Conservation (phyloP, 2,113 vertebrate genomes). For the Corvus cornix region DNA sequence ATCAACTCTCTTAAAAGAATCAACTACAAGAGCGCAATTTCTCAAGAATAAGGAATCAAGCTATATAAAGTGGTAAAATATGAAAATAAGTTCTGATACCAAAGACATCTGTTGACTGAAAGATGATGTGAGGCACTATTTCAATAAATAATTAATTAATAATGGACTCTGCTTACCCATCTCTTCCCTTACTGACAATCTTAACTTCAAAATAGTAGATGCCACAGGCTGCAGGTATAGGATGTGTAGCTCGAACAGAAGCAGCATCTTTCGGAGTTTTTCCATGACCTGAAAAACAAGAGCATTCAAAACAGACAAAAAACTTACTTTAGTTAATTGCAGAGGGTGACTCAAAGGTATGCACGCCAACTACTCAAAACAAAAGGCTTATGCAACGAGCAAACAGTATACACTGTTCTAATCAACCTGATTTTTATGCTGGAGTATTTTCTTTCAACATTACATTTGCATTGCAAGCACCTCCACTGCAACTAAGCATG, state of each 20-base stretch:
- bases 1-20: not conserved
- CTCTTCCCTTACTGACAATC: conserved; percentile 99
- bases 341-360: not conserved
- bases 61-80: not conserved
- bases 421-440: not conserved
- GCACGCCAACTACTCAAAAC: not conserved
- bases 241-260: conserved; percentile 95
- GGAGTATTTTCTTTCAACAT: not conserved
- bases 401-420: not conserved
- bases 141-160: not conserved
- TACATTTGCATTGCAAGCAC: not conserved
- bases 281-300: conserved; percentile 86
- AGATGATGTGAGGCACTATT: not conserved
- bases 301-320: conserved; percentile 16
- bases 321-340: not conserved
- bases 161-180: conserved; percentile 85
- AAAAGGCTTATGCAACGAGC: not conserved
- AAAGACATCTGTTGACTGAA: not conserved
- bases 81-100: not conserved
- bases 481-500: not conserved
- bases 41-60: not conserved
- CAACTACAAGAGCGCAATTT: not conserved
- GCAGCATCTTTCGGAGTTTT: conserved; percentile 99
- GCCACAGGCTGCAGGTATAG: conserved; percentile 97
- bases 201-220: conserved; percentile 99